phyloP scores from a whole-genome alignment of 2,797 vertebrate genomes.

The Cynopterus sphinx region DNA sequence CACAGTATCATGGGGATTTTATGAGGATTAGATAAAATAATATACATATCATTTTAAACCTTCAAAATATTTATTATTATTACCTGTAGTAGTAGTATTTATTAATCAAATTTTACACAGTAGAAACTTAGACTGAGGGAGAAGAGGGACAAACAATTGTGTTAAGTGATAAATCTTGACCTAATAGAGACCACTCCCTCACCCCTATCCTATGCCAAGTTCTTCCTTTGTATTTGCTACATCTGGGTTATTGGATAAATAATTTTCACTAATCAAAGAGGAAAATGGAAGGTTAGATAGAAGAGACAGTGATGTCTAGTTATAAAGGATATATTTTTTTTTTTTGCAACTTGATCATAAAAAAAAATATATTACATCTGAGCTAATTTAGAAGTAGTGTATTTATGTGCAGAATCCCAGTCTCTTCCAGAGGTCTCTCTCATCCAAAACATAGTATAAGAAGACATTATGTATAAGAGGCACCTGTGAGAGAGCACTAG shows the following conservation, averaged over 20 bases:
- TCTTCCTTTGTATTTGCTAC: not conserved
- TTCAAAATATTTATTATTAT: not conserved
- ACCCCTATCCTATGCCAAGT: not conserved
- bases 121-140: not conserved
- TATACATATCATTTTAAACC: not conserved
- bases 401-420: not conserved
- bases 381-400: not conserved
- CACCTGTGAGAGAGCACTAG: not conserved
- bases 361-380: not conserved
- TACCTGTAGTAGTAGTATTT: not conserved
- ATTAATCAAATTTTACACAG: not conserved
- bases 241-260: not conserved
- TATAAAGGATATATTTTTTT: not conserved
- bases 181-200: not conserved
- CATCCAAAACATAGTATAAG: too few species aligned
- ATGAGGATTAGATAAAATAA: not conserved
- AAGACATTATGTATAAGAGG: not conserved
- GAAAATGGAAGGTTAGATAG: not conserved
- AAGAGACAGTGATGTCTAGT: not conserved
- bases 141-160: not conserved
- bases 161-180: not conserved
- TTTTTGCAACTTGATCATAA: not conserved
- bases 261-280: not conserved
- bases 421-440: not conserved
- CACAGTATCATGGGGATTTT: not conserved